phyloP scores from a whole-genome alignment of 2,113 vertebrate species.

The Polypterus bichir region DNA sequence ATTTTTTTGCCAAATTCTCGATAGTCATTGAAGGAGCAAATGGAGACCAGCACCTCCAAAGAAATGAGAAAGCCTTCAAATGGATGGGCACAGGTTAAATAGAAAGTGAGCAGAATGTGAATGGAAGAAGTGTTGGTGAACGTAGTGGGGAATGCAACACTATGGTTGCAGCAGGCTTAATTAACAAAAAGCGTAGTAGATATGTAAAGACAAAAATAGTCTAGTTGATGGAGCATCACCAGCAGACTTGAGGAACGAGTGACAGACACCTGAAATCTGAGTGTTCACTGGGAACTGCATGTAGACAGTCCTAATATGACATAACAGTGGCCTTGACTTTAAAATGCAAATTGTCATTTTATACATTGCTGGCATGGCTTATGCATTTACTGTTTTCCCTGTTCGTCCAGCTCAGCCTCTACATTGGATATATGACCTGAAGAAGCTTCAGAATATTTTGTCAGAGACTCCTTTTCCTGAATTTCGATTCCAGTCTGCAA shows the following conservation, averaged over 20 bases:
- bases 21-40: no score
- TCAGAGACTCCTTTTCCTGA: slow-evolving; percentile 38
- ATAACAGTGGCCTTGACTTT: not conserved
- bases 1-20: no score
- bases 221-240: no score
- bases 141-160: no score
- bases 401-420: slow-evolving; percentile 40
- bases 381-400: not conserved
- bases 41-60: no score
- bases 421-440: slow-evolving; percentile 46
- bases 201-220: no score
- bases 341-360: not conserved
- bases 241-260: not conserved
- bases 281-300: not conserved
- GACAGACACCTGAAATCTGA: not conserved
- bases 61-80: no score
- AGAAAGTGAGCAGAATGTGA: no score
- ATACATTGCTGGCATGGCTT: not conserved
- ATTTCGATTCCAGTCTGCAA: slow-evolving; percentile 42
- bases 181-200: no score
- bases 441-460: slow-evolving; percentile 33
- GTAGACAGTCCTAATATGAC: not conserved
- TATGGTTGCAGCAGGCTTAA: no score
- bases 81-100: no score
- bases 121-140: no score